Base-by-base conservation (phyloP, 2,888 invertebrate species). In the Mythimna lalbum region DNA sequence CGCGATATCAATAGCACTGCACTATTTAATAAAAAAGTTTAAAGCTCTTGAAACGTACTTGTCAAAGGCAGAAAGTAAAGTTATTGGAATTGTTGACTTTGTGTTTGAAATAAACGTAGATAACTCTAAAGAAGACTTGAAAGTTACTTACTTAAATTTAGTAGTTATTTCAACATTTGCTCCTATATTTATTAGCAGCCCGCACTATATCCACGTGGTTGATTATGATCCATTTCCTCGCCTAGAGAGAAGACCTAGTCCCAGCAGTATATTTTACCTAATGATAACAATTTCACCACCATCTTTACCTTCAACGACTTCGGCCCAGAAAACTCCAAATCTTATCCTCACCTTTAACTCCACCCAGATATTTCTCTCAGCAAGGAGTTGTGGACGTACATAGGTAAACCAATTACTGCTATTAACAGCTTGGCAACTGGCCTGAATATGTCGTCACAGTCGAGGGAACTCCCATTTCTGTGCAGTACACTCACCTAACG, bases 401-500 rank as follows among this genome's bases (percentile, higher is more conserved):
- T 43, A 21, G 47, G 56, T 53, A 74, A 19, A 75, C 76, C 82
- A 88, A 87, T 88, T 88, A 88, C 77, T 62, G 59, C 76, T 73
- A 80, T 84, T 81, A 87, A 78, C 84, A 81, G 81, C 78, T 82
- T 76, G 76, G 71, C 68, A 70, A 72, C 76, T 73, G 64, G 63
- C 73, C 76, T 83, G 78, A 80, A 85, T 74, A 73, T 83, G 77
- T 72, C 82, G 83, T 82, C 86, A 82, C 84, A 84, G 85, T 80
- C 63, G 76, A 80, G 67, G 82, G 69, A 73, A 73, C 69, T 70
- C 69, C 67, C 67, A 80, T 73, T 85, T 77, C 82, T 79, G 74
- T 69, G 70, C 73, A 69, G 49, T 67, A 63, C 80, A 76, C 75
- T 78, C 64, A 72, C 71, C 81, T 89, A 89, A 89, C 87, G 89